Percentiles rank a stretch among this genome's conserved stretches.
These are phyloP conservation scores for Choristoneura fumiferana DNA, from an alignment of 1,140 invertebrate species.

Conservation along the genomic window DNA sequence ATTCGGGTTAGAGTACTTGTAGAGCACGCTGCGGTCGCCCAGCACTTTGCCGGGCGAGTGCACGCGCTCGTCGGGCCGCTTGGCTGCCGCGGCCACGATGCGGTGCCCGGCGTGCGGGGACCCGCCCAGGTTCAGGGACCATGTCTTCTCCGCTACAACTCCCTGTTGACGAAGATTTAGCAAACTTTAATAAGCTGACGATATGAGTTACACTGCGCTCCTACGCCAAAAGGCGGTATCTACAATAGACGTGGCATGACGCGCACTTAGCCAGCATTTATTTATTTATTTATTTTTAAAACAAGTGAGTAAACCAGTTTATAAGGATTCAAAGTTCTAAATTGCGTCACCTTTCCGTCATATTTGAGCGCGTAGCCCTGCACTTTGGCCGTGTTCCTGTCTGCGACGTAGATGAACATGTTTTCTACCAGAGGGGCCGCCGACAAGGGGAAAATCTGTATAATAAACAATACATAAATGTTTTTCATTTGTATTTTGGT, in stretches of 20 bases:
- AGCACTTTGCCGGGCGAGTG: conserved; percentile 97
- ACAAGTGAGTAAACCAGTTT: too few species aligned
- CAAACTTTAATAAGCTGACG: too few species aligned
- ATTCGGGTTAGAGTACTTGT: conserved; percentile 99
- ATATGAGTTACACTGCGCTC: too few species aligned
- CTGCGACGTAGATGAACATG: conserved; percentile 86
- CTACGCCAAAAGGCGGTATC: too few species aligned
- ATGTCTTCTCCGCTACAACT: conserved; percentile 77
- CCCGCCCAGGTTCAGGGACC: conserved; percentile 86
- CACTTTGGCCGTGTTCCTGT: conserved; percentile 82
- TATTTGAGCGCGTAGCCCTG: conserved; percentile 84
- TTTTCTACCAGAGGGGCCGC: conserved; percentile 75
- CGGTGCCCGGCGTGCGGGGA: conserved; percentile 78
- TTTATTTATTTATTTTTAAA: too few species aligned
- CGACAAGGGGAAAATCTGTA: conserved; percentile 56
- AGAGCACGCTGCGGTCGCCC: conserved; percentile 96
- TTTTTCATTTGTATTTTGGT: neutral
- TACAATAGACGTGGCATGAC: too few species aligned
- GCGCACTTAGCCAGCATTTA: too few species aligned
- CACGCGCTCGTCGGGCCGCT: conserved; percentile 90
- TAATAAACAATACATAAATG: neutral
- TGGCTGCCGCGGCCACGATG: conserved; percentile 84
- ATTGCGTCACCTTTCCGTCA: conserved; percentile 66
- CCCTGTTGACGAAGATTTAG: conserved; percentile 43
- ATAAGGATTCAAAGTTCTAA: too few species aligned